Conservation (phyloP, 2,113 vertebrate species). For the Oophaga pumilio region DNA sequence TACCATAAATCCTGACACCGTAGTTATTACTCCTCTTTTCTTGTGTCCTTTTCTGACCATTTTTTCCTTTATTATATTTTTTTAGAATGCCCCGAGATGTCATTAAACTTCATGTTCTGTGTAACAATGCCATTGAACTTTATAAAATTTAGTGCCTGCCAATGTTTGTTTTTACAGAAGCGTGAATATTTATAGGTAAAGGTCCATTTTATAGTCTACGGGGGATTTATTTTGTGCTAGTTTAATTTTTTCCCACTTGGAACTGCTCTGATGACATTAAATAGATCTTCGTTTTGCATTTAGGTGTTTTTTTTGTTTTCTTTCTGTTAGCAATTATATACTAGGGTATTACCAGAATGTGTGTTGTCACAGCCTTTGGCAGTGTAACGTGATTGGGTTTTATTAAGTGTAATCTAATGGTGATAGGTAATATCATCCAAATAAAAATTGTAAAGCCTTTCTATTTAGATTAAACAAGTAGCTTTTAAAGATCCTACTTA, state of each 20-base stretch:
- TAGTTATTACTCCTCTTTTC: slow-evolving; percentile 10
- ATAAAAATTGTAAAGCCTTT: neutral
- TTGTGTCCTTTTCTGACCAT: slow-evolving; percentile 29
- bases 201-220: slow-evolving; percentile 3
- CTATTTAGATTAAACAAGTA: neutral
- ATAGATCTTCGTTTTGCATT: too few species aligned
- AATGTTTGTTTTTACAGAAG: slow-evolving; percentile 29
- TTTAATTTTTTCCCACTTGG: slow-evolving; percentile 30
- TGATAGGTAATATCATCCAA: neutral
- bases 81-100: slow-evolving; percentile 33
- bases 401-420: neutral
- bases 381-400: neutral
- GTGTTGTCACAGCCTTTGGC: neutral
- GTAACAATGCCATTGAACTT: slow-evolving; percentile 39
- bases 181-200: slow-evolving; percentile 25
- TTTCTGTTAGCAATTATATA: neutral
- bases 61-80: slow-evolving; percentile 1
- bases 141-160: slow-evolving; percentile 49
- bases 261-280: slow-evolving; percentile 9
- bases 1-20: slow-evolving; percentile 32
- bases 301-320: neutral
- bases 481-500: neutral
- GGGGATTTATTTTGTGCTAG: neutral
- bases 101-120: slow-evolving; percentile 49
- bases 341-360: neutral